Conservation (phyloP, 2,888 invertebrate species). For the Chironomus tentans region DNA sequence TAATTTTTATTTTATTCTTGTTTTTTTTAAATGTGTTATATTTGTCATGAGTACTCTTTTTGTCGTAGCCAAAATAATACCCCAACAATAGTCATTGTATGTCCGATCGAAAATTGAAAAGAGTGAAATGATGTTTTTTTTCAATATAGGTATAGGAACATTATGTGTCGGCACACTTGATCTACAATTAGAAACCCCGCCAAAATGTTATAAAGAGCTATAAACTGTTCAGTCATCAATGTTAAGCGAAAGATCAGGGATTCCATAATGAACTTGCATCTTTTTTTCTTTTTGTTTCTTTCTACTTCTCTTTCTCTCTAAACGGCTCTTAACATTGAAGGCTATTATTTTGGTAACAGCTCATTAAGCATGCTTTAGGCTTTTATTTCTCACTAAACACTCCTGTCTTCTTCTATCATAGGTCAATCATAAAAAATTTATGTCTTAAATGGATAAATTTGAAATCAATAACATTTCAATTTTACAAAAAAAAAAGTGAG, state of each 20-base stretch:
- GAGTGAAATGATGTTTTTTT: background rate
- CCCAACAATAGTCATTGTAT: background rate
- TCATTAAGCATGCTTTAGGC: constrained; percentile 15
- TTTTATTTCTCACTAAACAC: constrained; percentile 6
- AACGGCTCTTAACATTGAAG: constrained; percentile 5
- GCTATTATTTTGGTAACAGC: constrained; percentile 17
- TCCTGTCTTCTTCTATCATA: background rate
- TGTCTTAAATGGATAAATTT: background rate
- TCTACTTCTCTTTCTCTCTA: background rate
- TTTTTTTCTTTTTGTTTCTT: background rate
- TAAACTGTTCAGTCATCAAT: background rate
- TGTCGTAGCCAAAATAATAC: background rate
- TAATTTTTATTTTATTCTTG: background rate
- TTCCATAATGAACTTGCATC: constrained; percentile 19
- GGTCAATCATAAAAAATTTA: background rate
- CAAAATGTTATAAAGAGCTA: too few relatives aligned
- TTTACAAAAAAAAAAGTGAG: background rate
- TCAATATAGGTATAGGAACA: background rate
- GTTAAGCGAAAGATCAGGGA: background rate
- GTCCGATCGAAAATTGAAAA: background rate
- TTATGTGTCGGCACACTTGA: constrained; percentile 3
- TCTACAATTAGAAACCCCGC: constrained; percentile 8
- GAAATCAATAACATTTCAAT: constrained; percentile 24
- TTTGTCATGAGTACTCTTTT: background rate
- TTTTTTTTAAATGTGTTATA: background rate